These are phyloP conservation scores for Dichetophora obliterata DNA, from an alignment of 2,888 invertebrate genomes.

Conservation along the genomic window DNA sequence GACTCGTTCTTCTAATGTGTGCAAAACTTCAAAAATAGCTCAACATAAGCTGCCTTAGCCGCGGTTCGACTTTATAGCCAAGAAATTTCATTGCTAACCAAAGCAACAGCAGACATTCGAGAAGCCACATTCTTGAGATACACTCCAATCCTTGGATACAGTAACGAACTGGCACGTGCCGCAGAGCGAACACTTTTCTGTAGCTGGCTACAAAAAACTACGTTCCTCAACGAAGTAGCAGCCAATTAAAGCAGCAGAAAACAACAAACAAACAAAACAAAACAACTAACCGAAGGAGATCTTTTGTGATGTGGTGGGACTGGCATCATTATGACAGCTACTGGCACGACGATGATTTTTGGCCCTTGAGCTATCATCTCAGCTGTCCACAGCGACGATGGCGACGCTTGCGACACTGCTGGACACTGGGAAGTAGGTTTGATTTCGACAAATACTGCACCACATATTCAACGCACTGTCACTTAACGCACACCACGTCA, in stretches of 20 bases:
- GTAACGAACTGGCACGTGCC: constrained; percentile 25
- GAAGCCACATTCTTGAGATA: background rate
- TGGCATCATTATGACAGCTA: background rate
- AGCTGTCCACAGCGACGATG: constrained; percentile 2
- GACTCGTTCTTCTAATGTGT: background rate
- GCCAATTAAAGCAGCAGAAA: background rate
- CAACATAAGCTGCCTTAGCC: background rate
- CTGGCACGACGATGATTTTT: background rate
- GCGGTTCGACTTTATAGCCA: background rate
- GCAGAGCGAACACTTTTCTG: constrained; percentile 31
- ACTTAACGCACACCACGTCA: background rate
- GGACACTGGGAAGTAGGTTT: background rate
- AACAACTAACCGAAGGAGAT: background rate
- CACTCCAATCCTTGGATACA: background rate
- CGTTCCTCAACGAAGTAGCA: constrained; percentile 8
- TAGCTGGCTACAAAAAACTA: constrained; percentile 35
- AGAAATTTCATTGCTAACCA: too few relatives aligned
- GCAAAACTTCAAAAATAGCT: constrained; percentile 17
- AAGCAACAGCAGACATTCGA: constrained; percentile 7
- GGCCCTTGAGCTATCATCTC: constrained; percentile 6
- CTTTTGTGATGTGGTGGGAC: constrained; percentile 11
- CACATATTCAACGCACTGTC: background rate
- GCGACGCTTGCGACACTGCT: constrained; percentile 10
- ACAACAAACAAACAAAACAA: too few relatives aligned
- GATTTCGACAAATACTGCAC: background rate